These are phyloP conservation scores for Amblyopsis hoosieri DNA, from an alignment of 2,797 vertebrate species.

Conservation along the genomic window DNA sequence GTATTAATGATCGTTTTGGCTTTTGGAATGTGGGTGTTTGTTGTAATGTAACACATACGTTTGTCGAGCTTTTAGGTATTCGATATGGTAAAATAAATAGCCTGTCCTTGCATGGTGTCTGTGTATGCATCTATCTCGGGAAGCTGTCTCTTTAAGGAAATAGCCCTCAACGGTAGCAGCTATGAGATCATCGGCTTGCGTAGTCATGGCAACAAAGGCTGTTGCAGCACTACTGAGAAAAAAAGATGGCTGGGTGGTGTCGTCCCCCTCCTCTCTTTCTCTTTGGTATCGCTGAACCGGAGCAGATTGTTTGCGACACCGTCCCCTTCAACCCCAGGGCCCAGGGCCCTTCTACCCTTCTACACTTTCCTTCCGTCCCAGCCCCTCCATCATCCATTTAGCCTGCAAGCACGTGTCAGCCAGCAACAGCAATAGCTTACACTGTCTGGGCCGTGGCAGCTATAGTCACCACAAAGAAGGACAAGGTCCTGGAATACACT, in stretches of 20 bases:
- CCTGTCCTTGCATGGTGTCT: slow-evolving; percentile 37
- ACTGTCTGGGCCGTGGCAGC: slow-evolving; percentile 10
- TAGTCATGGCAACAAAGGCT: slow-evolving; percentile 81
- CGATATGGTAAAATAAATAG: slow-evolving; percentile 11
- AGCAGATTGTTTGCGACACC: slow-evolving; percentile 72
- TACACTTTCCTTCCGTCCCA: slow-evolving; percentile 52
- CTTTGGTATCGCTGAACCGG: slow-evolving; percentile 76
- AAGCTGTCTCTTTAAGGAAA: slow-evolving; percentile 71
- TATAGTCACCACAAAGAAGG: too few relatives aligned
- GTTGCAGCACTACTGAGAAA: slow-evolving; percentile 79
- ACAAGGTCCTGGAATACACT: too few relatives aligned
- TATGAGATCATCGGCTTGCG: slow-evolving; percentile 81
- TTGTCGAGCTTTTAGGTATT: slow-evolving; percentile 7
- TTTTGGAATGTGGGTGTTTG: background rate
- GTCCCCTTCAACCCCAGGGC: slow-evolving; percentile 28
- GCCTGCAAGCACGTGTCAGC: slow-evolving; percentile 62
- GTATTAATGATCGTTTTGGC: background rate
- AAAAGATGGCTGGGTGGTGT: slow-evolving; percentile 79
- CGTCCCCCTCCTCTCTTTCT: slow-evolving; percentile 23
- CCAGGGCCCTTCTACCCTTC: slow-evolving; percentile 42
- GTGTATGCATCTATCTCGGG: slow-evolving; percentile 52
- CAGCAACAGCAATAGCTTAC: slow-evolving; percentile 54
- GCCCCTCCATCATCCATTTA: slow-evolving; percentile 49
- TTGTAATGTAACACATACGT: too few relatives aligned
- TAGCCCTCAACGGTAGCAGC: slow-evolving; percentile 71